Evolutionary conservation across 2,888 invertebrate genomes (phyloP).

Genomic region (Calephelis perditalis): DNA sequence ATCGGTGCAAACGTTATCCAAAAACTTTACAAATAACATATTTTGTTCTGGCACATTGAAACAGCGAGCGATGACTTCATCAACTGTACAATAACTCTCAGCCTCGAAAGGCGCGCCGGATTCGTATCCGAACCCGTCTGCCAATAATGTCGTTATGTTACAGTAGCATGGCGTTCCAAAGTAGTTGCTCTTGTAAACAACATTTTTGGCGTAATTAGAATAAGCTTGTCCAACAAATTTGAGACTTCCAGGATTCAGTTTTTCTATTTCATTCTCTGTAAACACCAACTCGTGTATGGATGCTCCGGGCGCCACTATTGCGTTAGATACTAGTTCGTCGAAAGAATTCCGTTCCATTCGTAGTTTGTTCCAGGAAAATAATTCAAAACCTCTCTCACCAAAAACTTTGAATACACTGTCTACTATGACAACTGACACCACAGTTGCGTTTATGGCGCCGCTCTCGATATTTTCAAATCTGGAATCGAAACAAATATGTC

Average conservation of each 20-base stretch:
- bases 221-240: constrained; percentile 77
- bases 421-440: constrained; percentile 77
- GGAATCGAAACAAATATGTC: constrained; percentile 42
- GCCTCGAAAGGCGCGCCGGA: constrained; percentile 58
- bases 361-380: constrained; percentile 82
- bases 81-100: constrained; percentile 81
- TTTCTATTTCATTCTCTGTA: constrained; percentile 64
- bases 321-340: constrained; percentile 72
- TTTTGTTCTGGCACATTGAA: constrained; percentile 81
- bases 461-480: constrained; percentile 80
- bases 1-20: constrained; percentile 76
- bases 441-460: constrained; percentile 81
- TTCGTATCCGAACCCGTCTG: constrained; percentile 55
- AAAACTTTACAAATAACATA: constrained; percentile 80
- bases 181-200: constrained; percentile 78
- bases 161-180: constrained; percentile 82
- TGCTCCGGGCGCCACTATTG: constrained; percentile 68
- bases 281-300: constrained; percentile 78
- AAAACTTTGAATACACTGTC: constrained; percentile 80
- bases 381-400: constrained; percentile 76
- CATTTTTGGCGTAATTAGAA: constrained; percentile 52
- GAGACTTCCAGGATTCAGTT: constrained; percentile 70
- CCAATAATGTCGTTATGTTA: constrained; percentile 78
- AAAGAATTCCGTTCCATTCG: constrained; percentile 82
- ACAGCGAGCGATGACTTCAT: constrained; percentile 78